Evolutionary conservation across 2,797 vertebrate genomes (phyloP).

Genomic region (Champsocephalus esox): DNA sequence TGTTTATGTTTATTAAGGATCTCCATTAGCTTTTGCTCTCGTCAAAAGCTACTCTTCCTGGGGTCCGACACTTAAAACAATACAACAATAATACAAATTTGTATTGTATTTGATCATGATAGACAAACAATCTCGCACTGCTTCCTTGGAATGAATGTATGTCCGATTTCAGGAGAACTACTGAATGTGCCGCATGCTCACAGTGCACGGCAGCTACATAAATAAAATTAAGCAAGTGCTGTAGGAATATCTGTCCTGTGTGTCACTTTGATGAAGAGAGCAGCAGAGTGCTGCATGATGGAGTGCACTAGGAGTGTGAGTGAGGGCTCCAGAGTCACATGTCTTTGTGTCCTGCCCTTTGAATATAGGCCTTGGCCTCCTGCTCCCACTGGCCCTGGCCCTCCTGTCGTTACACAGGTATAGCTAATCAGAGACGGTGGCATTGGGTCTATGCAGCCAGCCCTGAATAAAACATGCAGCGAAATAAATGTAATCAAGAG

Average conservation of each 20-base stretch:
- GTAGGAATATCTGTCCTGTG: slow-evolving; percentile 21
- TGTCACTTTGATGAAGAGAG: slow-evolving; percentile 61
- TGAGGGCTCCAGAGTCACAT: slow-evolving; percentile 55
- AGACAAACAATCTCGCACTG: background rate
- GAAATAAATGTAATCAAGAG: slow-evolving; percentile 74
- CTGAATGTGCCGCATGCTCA: background rate
- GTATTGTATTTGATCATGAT: background rate
- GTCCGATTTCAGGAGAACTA: background rate
- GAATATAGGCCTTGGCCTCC: slow-evolving; percentile 58
- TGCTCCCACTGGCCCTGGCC: slow-evolving; percentile 49
- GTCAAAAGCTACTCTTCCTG: no score
- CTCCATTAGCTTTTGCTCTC: no score
- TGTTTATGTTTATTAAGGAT: no score
- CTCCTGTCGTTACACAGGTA: slow-evolving; percentile 69
- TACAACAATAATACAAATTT: no score
- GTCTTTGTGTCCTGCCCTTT: slow-evolving; percentile 69
- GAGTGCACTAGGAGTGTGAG: slow-evolving; percentile 56
- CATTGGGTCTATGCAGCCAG: slow-evolving; percentile 56
- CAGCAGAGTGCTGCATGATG: slow-evolving; percentile 49
- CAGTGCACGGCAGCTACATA: slow-evolving; percentile 15
- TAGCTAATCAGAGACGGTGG: slow-evolving; percentile 76
- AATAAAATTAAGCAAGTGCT: slow-evolving; percentile 34
- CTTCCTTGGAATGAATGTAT: background rate
- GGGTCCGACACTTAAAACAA: no score
- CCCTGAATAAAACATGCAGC: slow-evolving; percentile 81